Base-by-base conservation (phyloP, 2,797 vertebrate species). In the Salarias fasciatus region DNA sequence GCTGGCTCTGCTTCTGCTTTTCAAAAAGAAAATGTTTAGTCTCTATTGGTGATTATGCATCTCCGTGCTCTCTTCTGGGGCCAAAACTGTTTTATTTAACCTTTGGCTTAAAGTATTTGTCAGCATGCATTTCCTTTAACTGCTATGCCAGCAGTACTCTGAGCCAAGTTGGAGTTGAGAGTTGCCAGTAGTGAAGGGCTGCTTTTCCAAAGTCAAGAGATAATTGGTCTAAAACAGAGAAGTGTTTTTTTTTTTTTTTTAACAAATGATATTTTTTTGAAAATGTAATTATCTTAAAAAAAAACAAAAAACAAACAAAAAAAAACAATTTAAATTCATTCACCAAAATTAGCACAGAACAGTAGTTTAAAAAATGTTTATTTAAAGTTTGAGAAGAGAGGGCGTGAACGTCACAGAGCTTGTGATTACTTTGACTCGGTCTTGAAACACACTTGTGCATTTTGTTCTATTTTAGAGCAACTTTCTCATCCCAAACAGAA, bases 21-120 rank as follows among this genome's bases (percentile, higher is more conserved):
- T 63, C 72, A 75, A 52, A 41, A 50, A 8, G 42, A 62, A 75
- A 69, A 42, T 54, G 43, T 69, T 76, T 37, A 35, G 3, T 53
- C 53, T 69, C 46, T 35, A 5, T 15, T 8, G 8, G 24, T 59
- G 31, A 75, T 73, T 78, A 65, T 79, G 70, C 47, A 0, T 67
- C 69, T 63, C 65, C 56, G 47, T 24, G 56, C 50, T 41, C 45
- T 10, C 15, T 56, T 63, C 50, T 53, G 41, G 28, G 12, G 45
- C 69, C 58, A 65, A 14, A 72, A 52, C 30, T 15, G 60, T 63
- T 83, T 85, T 65, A 41, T 78, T 74, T 77, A 80, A 86, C 68
- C 78, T 80, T 79, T 80, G 47, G 37, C 70, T 65, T 47, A 1
- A 38, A 3, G 47, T 35, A 30, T 79, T 85, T 79, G 58, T 83